Evolutionary conservation across 1,140 invertebrate species (phyloP), one percentile per base, ranked within the genome.

Genomic region (Drosophila ficusphila): DNA sequence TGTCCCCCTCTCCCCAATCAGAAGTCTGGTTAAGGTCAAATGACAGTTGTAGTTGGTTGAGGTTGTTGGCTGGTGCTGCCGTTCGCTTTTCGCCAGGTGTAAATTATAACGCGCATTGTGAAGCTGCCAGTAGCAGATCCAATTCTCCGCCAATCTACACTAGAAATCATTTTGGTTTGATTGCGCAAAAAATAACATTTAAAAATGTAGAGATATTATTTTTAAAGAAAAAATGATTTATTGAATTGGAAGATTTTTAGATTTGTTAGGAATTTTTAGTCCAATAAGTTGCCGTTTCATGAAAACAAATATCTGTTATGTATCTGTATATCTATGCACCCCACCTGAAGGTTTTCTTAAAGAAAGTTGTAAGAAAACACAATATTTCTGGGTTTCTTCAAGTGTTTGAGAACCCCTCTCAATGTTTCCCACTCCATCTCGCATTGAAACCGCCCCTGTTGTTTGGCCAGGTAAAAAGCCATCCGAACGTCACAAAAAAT

Each of bases 21-120:
- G 12, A 31, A 19, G 68, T 52, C 56, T 62, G 68, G 36, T 65
- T 88, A 81, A 86, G 82, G 82, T 86, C 82, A 77, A 88, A 81
- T 88, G 81, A 77, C 81, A 88, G 62, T 76, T 85, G 79, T 77
- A 88, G 82, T 86, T 76, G 64, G 67, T 72, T 58, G 21, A 36
- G 53, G 65, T 41, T 21, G 65, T 48, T 69, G 64, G 38, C 54
- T 61, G 29, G 42, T 33, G 2, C 18, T 46, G 11, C 46, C 58
- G 42, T 62, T 61, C 61, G 47, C 54, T 64, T 47, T 64, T 25
- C 60, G 56, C 77, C 60, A 82, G 82, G 82, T 86, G 82, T 86
- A 86, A 86, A 86, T 86, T 88, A 86, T 88, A 88, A 86, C 82
- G 83, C 78, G 73, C 74, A 76, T 86, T 86, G 79, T 85, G 75